Evolutionary conservation across 2,797 vertebrate genomes (phyloP), one percentile per base, ranked within the genome.

Genomic region (Pagetopsis macropterus): DNA sequence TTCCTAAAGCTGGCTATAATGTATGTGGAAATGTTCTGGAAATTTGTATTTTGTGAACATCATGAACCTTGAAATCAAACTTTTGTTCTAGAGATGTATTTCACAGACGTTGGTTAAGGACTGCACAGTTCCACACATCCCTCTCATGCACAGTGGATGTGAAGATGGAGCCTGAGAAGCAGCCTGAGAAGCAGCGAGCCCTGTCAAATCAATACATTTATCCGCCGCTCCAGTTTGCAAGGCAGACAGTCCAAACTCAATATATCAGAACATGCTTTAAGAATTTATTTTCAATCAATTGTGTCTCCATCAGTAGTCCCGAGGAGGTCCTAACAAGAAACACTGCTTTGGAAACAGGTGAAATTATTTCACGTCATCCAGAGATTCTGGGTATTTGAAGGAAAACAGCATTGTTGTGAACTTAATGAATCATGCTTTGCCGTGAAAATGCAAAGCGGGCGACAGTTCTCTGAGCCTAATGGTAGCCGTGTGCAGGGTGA

Each of bases 201-300:
- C 56, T 17, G 44, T 49, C 16, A 76, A 71, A 76, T 76, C 72
- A 58, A 73, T 78, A 76, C 1, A 45, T 72, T 60, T 70, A 69
- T 63, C 54, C 48, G 37, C 57, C 27, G 43, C 48, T 57, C 33
- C 14, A 15, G 50, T 68, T 76, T 74, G 44, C 56, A 48, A 46
- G 58, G 21, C 41, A 23, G 23, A 52, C 33, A 31, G 46, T 79
- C 23, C 21, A 45, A 69, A 52, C 41, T 58, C 33, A 77, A 55
- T 65, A 58, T 33, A 49, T 21, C 15, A 59, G 23, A 44, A n/a
- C 11, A 27, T 46, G 37, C 41, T 58, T 76, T n/a, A 17, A 71
- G 55, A 68, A 59, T 81, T 27, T 33, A 58, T 69, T 72, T 61
- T n/a, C 31, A 67, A 70, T 64, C 57, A 70, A 33, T 67, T 37